Conservation (phyloP, 2,113 vertebrate genomes). For the Pseudonaja textilis region DNA sequence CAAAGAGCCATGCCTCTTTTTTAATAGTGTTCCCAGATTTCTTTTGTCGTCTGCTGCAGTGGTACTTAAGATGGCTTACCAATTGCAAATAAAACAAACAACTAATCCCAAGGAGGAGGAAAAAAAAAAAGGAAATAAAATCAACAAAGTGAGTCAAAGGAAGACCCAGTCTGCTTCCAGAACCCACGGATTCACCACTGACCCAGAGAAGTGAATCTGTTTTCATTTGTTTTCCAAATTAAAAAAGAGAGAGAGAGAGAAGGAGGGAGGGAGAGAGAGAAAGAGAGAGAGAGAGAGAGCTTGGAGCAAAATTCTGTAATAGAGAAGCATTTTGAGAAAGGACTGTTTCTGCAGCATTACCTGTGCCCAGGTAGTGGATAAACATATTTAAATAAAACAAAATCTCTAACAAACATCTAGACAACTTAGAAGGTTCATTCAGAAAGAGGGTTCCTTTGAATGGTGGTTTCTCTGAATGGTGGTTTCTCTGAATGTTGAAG, state of each 20-base stretch:
- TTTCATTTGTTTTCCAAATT: neutral
- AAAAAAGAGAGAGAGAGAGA: no score
- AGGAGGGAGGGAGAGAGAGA: fast-evolving
- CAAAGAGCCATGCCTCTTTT: neutral
- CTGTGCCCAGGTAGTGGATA: neutral
- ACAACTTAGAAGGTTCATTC: neutral
- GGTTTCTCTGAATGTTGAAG: neutral
- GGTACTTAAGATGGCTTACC: neutral
- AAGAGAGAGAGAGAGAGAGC: no score
- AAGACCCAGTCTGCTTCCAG: neutral
- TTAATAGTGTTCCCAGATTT: neutral
- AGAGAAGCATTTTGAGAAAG: neutral
- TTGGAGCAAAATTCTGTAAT: no score
- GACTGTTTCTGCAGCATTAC: neutral
- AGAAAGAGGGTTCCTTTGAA: neutral
- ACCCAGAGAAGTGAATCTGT: neutral
- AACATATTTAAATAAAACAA: neutral
- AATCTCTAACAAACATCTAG: neutral
- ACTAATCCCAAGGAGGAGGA: neutral
- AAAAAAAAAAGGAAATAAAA: neutral
- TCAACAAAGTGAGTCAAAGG: neutral
- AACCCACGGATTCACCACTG: no score
- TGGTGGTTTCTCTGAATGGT: no score
- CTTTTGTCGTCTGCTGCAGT: neutral
- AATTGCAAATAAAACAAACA: neutral